phyloP scores from a whole-genome alignment of 2,113 vertebrate genomes.

The Physeter macrocephalus region DNA sequence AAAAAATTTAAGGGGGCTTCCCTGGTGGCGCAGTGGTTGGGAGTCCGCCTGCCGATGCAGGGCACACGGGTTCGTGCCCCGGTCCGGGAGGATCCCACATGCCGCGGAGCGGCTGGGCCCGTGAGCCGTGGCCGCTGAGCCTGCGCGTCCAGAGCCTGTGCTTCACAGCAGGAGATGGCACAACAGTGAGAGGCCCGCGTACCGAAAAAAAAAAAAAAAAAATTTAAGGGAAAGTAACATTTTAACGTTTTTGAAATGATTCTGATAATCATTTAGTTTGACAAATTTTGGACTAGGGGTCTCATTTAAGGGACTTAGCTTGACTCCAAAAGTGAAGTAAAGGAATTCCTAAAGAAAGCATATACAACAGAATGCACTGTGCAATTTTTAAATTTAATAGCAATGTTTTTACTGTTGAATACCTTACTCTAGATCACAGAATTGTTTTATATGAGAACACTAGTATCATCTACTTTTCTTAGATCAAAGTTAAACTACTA shows the following conservation, averaged over 20 bases:
- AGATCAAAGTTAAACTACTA: background rate
- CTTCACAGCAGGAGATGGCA: too few relatives aligned
- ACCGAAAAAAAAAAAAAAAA: too few relatives aligned
- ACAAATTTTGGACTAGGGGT: background rate
- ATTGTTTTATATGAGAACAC: background rate
- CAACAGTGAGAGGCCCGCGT: too few relatives aligned
- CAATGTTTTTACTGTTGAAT: background rate
- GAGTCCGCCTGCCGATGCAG: too few relatives aligned
- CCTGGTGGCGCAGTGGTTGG: too few relatives aligned
- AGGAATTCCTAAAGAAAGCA: background rate
- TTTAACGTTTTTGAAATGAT: background rate
- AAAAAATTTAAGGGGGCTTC: background rate
- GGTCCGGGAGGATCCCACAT: too few relatives aligned
- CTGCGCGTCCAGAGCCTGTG: too few relatives aligned
- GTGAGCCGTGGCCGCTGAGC: too few relatives aligned
- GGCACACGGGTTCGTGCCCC: too few relatives aligned
- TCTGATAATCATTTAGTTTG: background rate
- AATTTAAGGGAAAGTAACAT: background rate
- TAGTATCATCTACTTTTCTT: background rate
- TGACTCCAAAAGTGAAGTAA: background rate
- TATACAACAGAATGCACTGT: background rate
- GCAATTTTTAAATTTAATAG: background rate
- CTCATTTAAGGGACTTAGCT: background rate
- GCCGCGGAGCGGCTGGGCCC: too few relatives aligned
- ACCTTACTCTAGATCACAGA: background rate